phyloP scores from a whole-genome alignment of 92 coral and sea anemone genomes.

The Ricordea florida region DNA sequence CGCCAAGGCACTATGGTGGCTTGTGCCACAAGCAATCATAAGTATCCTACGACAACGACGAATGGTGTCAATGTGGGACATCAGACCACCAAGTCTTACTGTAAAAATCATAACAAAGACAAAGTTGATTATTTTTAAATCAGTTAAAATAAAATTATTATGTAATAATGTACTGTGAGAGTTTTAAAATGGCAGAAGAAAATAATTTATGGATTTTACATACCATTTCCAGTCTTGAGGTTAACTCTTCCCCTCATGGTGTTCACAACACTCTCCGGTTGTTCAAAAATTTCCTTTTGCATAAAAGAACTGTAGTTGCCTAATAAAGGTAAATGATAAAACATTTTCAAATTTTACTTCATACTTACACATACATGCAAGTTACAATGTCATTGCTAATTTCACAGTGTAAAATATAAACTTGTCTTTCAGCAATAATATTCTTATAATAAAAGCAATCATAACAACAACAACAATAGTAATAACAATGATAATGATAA shows the following conservation, averaged over 20 bases:
- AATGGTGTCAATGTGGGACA: conserved; percentile 81
- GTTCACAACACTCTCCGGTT: conserved; percentile 96
- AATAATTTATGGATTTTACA: background rate
- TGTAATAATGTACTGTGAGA: background rate
- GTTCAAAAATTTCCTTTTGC: conserved; percentile 99
- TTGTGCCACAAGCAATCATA: conserved; percentile 97
- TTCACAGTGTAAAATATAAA: too few relatives aligned
- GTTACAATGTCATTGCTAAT: too few relatives aligned
- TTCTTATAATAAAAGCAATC: too few relatives aligned
- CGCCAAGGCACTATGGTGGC: conserved; percentile 97
- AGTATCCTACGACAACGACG: conserved; percentile 91
- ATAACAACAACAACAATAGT: too few relatives aligned
- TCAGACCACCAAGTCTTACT: conserved; percentile 92
- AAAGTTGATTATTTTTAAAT: background rate
- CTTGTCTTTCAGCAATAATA: too few relatives aligned
- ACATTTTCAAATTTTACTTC: too few relatives aligned
- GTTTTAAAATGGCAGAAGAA: background rate
- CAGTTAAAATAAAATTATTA: too few relatives aligned
- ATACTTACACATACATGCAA: too few relatives aligned
- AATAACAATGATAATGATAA: too few relatives aligned
- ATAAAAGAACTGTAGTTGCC: conserved; percentile 94
- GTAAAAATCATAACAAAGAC: background rate
- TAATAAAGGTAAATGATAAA: background rate
- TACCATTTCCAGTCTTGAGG: conserved; percentile 88
- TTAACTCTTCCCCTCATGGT: conserved; percentile 97